These are phyloP conservation scores for Drosophila simulans DNA, from an alignment of 1,140 invertebrate genomes.

Conservation along the genomic window DNA sequence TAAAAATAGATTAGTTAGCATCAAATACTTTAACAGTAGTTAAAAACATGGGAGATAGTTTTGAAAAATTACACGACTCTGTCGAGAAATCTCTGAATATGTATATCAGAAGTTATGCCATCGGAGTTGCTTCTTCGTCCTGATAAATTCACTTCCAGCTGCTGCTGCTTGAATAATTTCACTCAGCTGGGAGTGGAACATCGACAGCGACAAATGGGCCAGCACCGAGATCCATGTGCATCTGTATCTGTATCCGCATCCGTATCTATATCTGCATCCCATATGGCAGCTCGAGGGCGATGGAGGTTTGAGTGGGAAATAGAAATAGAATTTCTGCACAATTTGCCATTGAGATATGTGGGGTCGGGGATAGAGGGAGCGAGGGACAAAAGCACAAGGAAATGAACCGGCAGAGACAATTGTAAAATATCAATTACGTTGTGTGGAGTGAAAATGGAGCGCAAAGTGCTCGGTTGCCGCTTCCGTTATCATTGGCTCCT, in stretches of 20 bases:
- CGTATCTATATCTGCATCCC: constrained; percentile 34
- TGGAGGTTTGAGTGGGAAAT: constrained; percentile 51
- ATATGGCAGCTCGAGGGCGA: constrained; percentile 3
- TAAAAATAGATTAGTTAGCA: too few species aligned
- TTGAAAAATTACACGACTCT: background rate
- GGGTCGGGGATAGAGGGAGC: background rate
- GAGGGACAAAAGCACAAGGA: background rate
- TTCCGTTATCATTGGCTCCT: constrained; percentile 51
- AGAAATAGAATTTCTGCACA: constrained; percentile 77
- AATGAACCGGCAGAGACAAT: constrained; percentile 57
- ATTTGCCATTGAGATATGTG: constrained; percentile 51
- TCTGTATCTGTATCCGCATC: constrained; percentile 15
- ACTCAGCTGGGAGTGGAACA: constrained; percentile 35
- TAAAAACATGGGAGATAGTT: background rate
- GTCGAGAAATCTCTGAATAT: constrained; percentile 9
- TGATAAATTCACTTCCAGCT: constrained; percentile 39
- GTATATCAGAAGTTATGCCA: constrained; percentile 27
- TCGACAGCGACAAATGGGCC: constrained; percentile 47
- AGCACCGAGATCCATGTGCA: constrained; percentile 35
- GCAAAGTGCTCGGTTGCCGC: constrained; percentile 64
- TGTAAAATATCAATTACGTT: constrained; percentile 79
- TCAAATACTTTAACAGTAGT: too few species aligned
- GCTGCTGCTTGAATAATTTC: constrained; percentile 38
- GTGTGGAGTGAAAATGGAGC: constrained; percentile 63
- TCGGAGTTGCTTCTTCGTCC: background rate